A percentile compares a stretch with the other conserved stretches of the same genome.
Conservation (phyloP, 2,113 vertebrate genomes). For the Chrysochloris asiatica region DNA sequence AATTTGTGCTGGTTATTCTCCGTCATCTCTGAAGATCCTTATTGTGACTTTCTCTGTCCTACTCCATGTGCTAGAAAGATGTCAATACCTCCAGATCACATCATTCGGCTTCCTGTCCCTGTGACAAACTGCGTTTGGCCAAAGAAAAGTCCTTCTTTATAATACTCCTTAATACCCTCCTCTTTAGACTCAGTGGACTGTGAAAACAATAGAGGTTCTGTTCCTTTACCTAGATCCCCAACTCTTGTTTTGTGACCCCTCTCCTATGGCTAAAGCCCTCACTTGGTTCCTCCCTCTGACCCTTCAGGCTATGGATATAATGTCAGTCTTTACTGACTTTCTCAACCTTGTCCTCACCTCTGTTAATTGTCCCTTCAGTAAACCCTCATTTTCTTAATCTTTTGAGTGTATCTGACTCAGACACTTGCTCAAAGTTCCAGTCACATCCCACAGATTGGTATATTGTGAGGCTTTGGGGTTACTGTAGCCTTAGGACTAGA, state of each 20-base stretch:
- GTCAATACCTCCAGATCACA: background rate
- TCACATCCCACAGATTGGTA: background rate
- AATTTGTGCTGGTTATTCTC: background rate
- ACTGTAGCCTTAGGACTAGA: background rate
- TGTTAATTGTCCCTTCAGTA: background rate
- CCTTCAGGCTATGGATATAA: background rate
- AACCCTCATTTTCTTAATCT: background rate
- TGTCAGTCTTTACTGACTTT: background rate
- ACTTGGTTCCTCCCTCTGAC: background rate
- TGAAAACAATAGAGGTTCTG: background rate
- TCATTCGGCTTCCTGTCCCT: background rate
- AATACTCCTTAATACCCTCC: background rate
- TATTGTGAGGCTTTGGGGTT: background rate
- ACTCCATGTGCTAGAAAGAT: background rate
- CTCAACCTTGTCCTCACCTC: background rate
- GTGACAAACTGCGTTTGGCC: background rate
- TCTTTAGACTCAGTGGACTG: background rate
- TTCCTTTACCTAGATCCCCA: background rate
- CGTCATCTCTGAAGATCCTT: background rate
- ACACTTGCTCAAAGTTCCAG: background rate
- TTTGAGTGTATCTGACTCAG: no score
- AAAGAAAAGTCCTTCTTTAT: background rate
- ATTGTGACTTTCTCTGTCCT: fast-evolving
- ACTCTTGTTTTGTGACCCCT: background rate
- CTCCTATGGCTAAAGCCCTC: background rate